Percentiles rank a stretch among this genome's conserved stretches.
These are phyloP conservation scores for Nilaparvata lugens DNA, from an alignment of 1,140 invertebrate genomes.

Conservation along the genomic window DNA sequence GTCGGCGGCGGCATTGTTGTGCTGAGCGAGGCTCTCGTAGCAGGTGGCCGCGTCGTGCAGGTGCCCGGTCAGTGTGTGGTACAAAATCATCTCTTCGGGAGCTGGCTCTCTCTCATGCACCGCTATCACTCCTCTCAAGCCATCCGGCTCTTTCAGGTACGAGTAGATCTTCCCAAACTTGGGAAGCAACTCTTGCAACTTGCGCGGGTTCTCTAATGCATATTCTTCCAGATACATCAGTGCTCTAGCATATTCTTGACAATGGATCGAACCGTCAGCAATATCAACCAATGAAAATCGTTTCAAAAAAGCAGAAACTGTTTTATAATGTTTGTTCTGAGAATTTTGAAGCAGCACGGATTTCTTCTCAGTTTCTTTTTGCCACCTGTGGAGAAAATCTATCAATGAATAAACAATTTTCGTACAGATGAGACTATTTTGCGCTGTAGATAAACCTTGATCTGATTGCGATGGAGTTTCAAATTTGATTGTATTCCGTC, in stretches of 20 bases:
- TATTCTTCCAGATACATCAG: constrained; percentile 64
- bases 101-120: constrained; percentile 54
- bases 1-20: constrained; percentile 37
- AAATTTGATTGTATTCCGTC: too few relatives aligned
- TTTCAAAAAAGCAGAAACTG: constrained; percentile 40
- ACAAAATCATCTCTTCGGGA: constrained; percentile 40
- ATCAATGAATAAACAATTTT: constrained; percentile 58
- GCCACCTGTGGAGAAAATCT: constrained; percentile 64
- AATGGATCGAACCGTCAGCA: constrained; percentile 57
- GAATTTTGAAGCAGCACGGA: too few relatives aligned
- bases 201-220: constrained; percentile 45
- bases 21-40: constrained; percentile 60
- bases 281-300: constrained; percentile 54
- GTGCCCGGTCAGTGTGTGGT: constrained; percentile 61
- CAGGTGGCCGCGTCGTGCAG: constrained; percentile 59
- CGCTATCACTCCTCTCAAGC: constrained; percentile 58
- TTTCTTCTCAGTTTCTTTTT: too few relatives aligned
- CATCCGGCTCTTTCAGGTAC: constrained; percentile 64
- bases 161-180: constrained; percentile 54
- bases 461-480: too few relatives aligned
- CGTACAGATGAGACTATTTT: constrained; percentile 34
- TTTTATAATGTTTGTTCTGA: too few relatives aligned
- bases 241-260: constrained; percentile 60
- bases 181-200: constrained; percentile 46
- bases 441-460: too few relatives aligned